Percentiles rank a stretch among this genome's conserved stretches.
phyloP scores from a whole-genome alignment of 1,140 invertebrate genomes.

The Trachymyrmex cornetzi region DNA sequence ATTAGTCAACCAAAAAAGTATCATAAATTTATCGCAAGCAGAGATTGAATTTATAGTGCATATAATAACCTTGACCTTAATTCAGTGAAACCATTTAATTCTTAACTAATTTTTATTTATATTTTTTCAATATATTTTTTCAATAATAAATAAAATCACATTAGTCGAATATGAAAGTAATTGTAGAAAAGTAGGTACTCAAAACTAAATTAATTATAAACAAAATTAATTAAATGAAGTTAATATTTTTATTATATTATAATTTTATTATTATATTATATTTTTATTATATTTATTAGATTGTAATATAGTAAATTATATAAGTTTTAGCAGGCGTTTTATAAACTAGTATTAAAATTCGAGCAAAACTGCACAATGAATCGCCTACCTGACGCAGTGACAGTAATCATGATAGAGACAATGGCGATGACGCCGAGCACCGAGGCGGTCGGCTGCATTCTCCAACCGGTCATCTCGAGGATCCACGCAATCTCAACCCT shows the following conservation, averaged over 20 bases:
- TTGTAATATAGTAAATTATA: neutral
- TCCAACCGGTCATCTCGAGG: constrained; percentile 76
- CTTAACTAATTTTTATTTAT: neutral
- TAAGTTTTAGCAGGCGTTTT: too few species aligned
- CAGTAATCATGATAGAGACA: constrained; percentile 80
- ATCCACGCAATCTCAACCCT: constrained; percentile 78
- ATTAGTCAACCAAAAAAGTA: neutral
- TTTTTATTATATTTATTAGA: neutral
- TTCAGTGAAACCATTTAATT: neutral
- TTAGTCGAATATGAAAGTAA: neutral
- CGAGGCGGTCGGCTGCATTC: constrained; percentile 81
- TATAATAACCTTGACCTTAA: neutral
- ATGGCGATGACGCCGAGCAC: constrained; percentile 83
- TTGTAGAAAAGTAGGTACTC: neutral
- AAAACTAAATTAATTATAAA: neutral
- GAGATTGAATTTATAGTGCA: neutral
- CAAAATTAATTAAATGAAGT: neutral
- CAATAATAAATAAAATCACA: neutral
- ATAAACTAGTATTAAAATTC: neutral
- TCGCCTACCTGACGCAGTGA: constrained; percentile 77
- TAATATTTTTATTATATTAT: neutral
- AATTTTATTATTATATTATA: too few species aligned
- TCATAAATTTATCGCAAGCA: neutral
- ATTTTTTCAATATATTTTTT: neutral
- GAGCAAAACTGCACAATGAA: neutral